Conservation (phyloP, 2,888 invertebrate species). For the Linhomoeus sp. region DNA sequence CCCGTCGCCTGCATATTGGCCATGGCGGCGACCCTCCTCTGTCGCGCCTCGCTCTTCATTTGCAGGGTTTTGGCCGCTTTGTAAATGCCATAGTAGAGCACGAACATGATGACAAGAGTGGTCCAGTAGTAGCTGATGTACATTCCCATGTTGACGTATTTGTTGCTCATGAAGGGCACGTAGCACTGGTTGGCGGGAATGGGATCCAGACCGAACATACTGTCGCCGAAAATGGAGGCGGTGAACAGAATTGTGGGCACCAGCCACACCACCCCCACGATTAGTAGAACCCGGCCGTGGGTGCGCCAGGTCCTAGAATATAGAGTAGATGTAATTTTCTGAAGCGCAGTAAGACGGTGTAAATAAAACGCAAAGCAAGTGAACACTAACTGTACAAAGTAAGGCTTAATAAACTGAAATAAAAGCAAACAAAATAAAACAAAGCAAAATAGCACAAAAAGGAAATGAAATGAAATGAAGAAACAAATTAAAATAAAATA, state of each 20-base stretch:
- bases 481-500: no score
- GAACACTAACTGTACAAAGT: no score
- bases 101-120: conserved; percentile 77
- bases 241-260: conserved; percentile 88
- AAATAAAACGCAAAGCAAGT: no score
- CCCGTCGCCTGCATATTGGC: conserved; percentile 47
- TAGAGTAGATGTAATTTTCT: no score
- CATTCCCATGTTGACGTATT: conserved; percentile 84
- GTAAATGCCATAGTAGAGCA: conserved; percentile 88
- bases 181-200: conserved; percentile 48
- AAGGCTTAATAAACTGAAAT: no score
- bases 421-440: no score
- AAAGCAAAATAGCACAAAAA: no score
- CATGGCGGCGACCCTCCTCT: conserved; percentile 84
- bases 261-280: conserved; percentile 90
- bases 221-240: conserved; percentile 96
- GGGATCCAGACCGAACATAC: conserved; percentile 53
- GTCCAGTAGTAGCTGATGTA: conserved; percentile 77
- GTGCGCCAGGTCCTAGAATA: not conserved
- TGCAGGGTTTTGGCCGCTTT: conserved; percentile 93
- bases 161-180: conserved; percentile 90
- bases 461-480: no score
- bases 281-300: conserved; percentile 49
- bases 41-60: conserved; percentile 84
- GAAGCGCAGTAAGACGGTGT: no score